Evolutionary conservation across 2,888 invertebrate genomes (phyloP), one percentile per base, ranked within the genome.

Genomic region (Apantesis nais): DNA sequence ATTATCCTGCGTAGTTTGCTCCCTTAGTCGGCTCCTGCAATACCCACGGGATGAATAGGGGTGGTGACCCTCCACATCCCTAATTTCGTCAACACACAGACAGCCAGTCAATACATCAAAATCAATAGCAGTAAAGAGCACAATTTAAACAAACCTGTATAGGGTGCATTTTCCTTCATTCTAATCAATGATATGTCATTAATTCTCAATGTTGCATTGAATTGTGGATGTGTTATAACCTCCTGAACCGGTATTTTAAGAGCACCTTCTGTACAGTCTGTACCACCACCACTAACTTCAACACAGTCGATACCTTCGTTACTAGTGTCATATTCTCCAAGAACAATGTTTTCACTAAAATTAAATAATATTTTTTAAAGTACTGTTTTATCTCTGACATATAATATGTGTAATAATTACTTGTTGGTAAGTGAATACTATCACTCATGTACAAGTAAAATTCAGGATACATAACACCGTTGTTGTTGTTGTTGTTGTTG

Each of bases 131-230:
- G 34, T 31, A 34, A 48, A 31, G 8, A 29, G n/a, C 31, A 16
- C 5, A 41, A 31, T 60, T n/a, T 2, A 29, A 8, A 39, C 66
- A 22, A 39, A 72, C 78, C 76, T 63, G 78, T 63, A n/a, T 25
- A 78, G 0, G 70, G 66, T 22, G 75, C 79, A 29, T 34, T 39
- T 8, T 41, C n/a, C 16, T 8, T 48, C 66, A 78, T 37, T 14
- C 73, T 73, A n/a, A 78, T 71, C 16, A 78, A 58, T 14, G 73
- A 75, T 39, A 78, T 75, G 60, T 78, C 79, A n/a, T 78, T 52
- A 22, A 22, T 61, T 19, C 61, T 74, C 0, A 31, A 41, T 1
- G 0, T 0, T 8, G 14, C 41, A 2, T 31, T 16, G 65, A 75
- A 79, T 7, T 70, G n/a, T 4, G 79, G 79, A 25, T 78, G 75